phyloP scores from a whole-genome alignment of 2,797 vertebrate genomes.

The Sternarchorhynchus goeldii region DNA sequence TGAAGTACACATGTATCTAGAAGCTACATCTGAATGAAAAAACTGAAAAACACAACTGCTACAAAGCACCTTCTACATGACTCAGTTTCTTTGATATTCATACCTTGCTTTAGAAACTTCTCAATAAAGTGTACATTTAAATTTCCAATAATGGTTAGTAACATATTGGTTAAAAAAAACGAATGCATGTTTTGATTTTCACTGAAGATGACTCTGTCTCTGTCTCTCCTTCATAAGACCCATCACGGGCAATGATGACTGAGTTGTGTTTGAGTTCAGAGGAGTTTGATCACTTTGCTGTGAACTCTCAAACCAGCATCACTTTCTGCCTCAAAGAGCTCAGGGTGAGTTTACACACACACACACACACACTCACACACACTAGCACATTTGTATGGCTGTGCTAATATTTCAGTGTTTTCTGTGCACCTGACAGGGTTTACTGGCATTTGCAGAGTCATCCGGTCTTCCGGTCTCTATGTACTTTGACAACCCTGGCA shows the following conservation, averaged over 20 bases:
- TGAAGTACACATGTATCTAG: no score
- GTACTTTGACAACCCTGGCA: constrained; percentile 85
- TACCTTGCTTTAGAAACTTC: no score
- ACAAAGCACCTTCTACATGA: no score
- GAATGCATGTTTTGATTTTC: no score
- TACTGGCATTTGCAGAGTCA: constrained; percentile 88
- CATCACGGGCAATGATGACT: constrained; percentile 82
- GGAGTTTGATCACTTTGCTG: constrained; percentile 83
- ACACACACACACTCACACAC: not conserved
- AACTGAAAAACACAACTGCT: no score
- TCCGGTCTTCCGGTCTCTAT: constrained; percentile 84
- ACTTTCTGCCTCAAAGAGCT: constrained; percentile 96
- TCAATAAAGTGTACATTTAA: no score
- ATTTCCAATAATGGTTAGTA: no score
- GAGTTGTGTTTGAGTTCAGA: constrained; percentile 86
- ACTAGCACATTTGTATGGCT: not conserved
- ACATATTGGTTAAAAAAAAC: no score
- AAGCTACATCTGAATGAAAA: no score
- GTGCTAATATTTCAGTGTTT: not conserved
- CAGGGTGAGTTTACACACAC: constrained; percentile 78
- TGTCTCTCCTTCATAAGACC: constrained; percentile 62
- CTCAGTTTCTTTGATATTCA: no score
- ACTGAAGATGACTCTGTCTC: not conserved
- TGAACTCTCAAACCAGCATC: constrained; percentile 74
- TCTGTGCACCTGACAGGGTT: constrained; percentile 70